Evolutionary conservation across 2,797 vertebrate species (phyloP).

Genomic region (Peromyscus aztecus): DNA sequence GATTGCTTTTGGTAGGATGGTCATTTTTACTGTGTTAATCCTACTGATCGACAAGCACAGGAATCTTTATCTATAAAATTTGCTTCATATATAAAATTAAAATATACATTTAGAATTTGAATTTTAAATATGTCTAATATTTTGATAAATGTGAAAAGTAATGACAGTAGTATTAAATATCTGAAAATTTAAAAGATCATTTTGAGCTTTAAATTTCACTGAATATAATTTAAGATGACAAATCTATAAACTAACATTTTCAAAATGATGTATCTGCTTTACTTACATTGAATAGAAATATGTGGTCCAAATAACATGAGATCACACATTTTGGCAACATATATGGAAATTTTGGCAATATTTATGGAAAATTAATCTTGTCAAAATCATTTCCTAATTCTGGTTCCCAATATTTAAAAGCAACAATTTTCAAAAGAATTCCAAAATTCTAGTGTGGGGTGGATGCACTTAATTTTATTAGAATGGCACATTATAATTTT

Average conservation of each 20-base stretch:
- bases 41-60: not conserved
- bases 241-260: not conserved
- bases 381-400: not conserved
- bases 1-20: not conserved
- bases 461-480: not conserved
- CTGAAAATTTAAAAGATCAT: not conserved
- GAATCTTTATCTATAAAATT: not conserved
- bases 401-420: not conserved
- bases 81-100: conserved; percentile 69
- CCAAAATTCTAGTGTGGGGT: not conserved
- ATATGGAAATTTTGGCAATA: not conserved
- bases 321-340: not conserved
- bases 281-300: not conserved
- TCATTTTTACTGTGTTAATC: no score
- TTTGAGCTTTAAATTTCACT: not conserved
- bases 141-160: not conserved
- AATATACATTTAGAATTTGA: conserved; percentile 25
- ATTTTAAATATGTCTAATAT: conserved; percentile 19
- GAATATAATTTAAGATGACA: not conserved
- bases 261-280: not conserved
- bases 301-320: not conserved
- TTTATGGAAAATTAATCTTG: not conserved
- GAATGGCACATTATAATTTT: not conserved
- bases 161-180: not conserved
- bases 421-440: not conserved